Evolutionary conservation across 2,888 invertebrate genomes (phyloP), one percentile per base, ranked within the genome.

Genomic region (Spodoptera picta): DNA sequence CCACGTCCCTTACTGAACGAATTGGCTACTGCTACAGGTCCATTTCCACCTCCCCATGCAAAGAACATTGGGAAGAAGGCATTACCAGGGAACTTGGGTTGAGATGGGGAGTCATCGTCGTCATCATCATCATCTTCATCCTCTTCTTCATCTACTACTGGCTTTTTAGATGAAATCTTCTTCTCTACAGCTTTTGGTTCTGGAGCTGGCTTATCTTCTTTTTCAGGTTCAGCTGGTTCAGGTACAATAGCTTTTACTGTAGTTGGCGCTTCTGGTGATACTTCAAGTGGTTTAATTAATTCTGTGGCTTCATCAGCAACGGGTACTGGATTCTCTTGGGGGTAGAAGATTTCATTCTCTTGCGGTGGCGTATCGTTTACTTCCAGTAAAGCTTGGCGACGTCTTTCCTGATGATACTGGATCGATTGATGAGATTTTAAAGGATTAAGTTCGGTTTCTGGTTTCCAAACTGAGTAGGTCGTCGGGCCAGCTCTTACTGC

Each of bases 1-100:
- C 96, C 96, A 71, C 95, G 95, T 1, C 96, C 96, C 0, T 96
- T 97, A 81, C 96, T 96, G 83, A 96, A 97, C 52, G 96, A 96
- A 82, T 97, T 97, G 23, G 97, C 97, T 14, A 97, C 95, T 4
- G 97, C 97, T 0, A 96, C 96, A 4, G 96, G 95, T 1, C 95
- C 95, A 7, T 91, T 91, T 0, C 94, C 87, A 1, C 92, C 87
- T 0, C 93, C 88, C 60, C 83, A 90, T 0, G 95, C 95, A 80
- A 96, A 96, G 86, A 96, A 95, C 92, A 96, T 96, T 0, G 96
- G 96, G 88, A 97, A 96, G 86, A 95, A 96, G 1, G 96, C 95
- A 62, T 95, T 96, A 70, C 91, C 86, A 1, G 93, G 92, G 68
- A 92, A 87, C 65, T 89, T 93, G 1, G 42, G 52, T 4, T 9